A percentile compares a stretch with the other conserved stretches of the same genome.
Conservation (phyloP, 2,113 vertebrate species). For the Chrysochloris asiatica region DNA sequence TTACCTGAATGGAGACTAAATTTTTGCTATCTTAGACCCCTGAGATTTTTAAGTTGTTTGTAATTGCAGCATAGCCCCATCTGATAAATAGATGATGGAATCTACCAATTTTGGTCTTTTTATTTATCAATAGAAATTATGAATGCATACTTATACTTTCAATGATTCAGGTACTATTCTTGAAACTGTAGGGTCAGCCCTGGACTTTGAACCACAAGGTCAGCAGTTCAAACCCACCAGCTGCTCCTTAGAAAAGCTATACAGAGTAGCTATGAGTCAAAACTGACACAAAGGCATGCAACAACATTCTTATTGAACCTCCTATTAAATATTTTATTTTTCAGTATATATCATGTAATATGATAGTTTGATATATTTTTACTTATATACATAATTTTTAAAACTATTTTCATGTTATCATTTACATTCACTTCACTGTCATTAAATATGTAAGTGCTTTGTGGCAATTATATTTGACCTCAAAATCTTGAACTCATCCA, state of each 20-base stretch:
- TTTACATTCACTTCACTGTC: conserved; percentile 5
- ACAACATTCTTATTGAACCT: background rate
- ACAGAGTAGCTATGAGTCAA: too few relatives aligned
- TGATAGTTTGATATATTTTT: conserved; percentile 15
- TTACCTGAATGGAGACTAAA: background rate
- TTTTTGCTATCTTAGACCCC: background rate
- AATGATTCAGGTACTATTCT: background rate
- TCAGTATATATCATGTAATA: background rate
- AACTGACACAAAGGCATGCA: too few relatives aligned
- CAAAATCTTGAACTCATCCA: conserved; percentile 69
- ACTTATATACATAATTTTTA: background rate
- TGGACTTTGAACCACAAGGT: too few relatives aligned
- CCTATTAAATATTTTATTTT: background rate
- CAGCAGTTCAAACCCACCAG: too few relatives aligned
- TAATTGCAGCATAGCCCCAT: background rate
- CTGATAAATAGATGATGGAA: background rate
- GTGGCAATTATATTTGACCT: conserved; percentile 72
- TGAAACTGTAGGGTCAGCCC: too few relatives aligned
- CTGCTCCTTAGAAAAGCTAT: too few relatives aligned
- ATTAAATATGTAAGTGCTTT: conserved; percentile 43
- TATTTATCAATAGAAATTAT: background rate
- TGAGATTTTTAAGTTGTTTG: background rate
- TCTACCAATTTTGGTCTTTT: background rate
- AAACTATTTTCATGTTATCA: conserved; percentile 1
- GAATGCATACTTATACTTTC: background rate